phyloP scores from a whole-genome alignment of 2,113 vertebrate species.

The Neolamprologus cancellatus region DNA sequence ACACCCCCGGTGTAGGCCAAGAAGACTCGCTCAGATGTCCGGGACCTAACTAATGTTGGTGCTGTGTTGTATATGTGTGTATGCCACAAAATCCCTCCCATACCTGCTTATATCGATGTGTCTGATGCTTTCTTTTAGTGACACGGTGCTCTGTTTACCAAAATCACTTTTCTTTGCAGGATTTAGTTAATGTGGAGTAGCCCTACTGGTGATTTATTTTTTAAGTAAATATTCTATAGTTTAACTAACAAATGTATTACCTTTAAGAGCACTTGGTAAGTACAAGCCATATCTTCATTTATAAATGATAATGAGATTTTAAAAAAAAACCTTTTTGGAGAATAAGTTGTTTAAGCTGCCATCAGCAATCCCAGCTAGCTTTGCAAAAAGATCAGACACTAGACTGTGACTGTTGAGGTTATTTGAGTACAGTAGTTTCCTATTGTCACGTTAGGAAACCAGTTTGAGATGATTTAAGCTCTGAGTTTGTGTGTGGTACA shows the following conservation, averaged over 20 bases:
- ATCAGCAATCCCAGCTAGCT: not conserved
- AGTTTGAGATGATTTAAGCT: not conserved
- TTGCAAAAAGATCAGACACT: not conserved
- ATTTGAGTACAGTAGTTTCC: not conserved
- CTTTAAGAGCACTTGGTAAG: not conserved
- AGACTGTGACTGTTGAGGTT: not conserved
- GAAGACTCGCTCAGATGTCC: not conserved
- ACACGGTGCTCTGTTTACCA: not conserved
- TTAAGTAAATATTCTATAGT: not conserved
- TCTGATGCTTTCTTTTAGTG: not conserved
- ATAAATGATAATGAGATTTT: not conserved
- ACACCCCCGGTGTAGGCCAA: not conserved
- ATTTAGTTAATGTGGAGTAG: not conserved
- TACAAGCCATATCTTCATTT: not conserved
- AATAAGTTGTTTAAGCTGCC: not conserved
- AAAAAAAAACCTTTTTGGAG: not conserved
- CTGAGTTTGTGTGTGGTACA: not conserved
- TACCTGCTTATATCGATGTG: not conserved
- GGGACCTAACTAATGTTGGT: not conserved
- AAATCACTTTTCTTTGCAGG: not conserved
- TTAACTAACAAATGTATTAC: not conserved
- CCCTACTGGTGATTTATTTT: not conserved
- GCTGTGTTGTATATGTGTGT: not conserved
- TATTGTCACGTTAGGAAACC: not conserved
- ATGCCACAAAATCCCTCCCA: not conserved